Percentiles rank a stretch among this genome's conserved stretches.
These are phyloP conservation scores for Coremacera marginata DNA, from an alignment of 2,888 invertebrate species.

Conservation along the genomic window DNA sequence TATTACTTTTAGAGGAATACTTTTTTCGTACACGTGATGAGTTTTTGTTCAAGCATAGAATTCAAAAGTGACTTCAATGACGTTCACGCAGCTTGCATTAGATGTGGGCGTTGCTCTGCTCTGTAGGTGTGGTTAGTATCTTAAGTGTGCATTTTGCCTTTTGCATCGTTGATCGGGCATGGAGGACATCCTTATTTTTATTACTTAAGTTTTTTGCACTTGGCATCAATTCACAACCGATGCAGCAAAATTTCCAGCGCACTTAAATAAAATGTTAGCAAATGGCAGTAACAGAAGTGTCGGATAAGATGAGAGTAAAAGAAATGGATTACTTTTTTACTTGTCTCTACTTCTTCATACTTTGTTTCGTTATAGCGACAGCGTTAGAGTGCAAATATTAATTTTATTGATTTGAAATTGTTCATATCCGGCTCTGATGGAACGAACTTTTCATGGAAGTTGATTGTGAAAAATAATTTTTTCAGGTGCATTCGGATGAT, in stretches of 20 bases:
- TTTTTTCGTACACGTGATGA: neutral
- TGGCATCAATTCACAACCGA: slow-evolving; percentile 12
- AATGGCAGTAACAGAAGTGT: neutral
- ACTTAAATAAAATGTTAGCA: neutral
- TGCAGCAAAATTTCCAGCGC: slow-evolving; percentile 9
- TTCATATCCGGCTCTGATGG: slow-evolving; percentile 21
- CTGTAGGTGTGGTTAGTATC: slow-evolving; percentile 21
- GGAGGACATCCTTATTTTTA: slow-evolving; percentile 1
- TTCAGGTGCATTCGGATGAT: neutral
- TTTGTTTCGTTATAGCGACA: neutral
- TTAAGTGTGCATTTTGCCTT: slow-evolving; percentile 27
- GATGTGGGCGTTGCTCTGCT: neutral
- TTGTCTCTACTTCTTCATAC: neutral
- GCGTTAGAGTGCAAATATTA: slow-evolving; percentile 13
- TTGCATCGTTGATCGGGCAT: slow-evolving; percentile 17
- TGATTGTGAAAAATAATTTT: neutral
- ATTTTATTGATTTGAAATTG: slow-evolving; percentile 21
- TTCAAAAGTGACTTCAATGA: neutral
- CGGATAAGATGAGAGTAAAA: too few relatives aligned
- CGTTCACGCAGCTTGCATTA: neutral
- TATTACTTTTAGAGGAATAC: neutral
- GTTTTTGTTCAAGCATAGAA: slow-evolving; percentile 18
- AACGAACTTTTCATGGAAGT: neutral
- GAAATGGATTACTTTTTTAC: neutral
- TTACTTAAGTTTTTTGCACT: slow-evolving; percentile 10